phyloP scores from a whole-genome alignment of 2,797 vertebrate species.

The Lophotriccus pileatus region DNA sequence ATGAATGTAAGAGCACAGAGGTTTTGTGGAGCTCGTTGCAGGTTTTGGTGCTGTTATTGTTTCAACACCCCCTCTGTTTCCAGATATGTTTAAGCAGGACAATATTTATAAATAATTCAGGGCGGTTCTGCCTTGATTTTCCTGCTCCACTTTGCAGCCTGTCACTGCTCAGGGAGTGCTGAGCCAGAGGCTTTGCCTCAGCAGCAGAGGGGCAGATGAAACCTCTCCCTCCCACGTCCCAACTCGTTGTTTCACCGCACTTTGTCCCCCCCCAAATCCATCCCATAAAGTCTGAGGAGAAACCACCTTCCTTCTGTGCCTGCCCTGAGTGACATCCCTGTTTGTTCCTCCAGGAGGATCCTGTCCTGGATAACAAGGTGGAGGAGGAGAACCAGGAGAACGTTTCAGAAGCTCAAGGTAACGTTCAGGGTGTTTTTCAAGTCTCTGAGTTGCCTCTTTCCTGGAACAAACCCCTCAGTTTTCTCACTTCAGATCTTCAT shows the following conservation, averaged over 20 bases:
- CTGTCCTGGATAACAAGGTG: constrained; percentile 18
- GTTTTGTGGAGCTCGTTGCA: neutral
- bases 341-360: constrained; percentile 64
- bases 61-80: neutral
- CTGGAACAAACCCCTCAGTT: accelerated
- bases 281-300: neutral
- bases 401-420: constrained; percentile 65
- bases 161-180: neutral
- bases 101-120: neutral
- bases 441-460: neutral
- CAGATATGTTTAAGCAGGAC: neutral
- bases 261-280: neutral
- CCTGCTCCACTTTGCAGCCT: neutral
- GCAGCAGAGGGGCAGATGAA: neutral
- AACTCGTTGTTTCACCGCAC: neutral
- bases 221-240: neutral
- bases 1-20: constrained; percentile 39
- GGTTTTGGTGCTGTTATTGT: neutral
- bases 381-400: neutral
- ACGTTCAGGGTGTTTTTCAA: neutral
- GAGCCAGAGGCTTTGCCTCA: neutral
- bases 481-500: neutral
- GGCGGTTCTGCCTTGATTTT: neutral
- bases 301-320: neutral
- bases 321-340: neutral